A percentile compares a stretch with the other conserved stretches of the same genome.
phyloP scores from a whole-genome alignment of 2,888 invertebrate species.

The Eristalis arbustorum region DNA sequence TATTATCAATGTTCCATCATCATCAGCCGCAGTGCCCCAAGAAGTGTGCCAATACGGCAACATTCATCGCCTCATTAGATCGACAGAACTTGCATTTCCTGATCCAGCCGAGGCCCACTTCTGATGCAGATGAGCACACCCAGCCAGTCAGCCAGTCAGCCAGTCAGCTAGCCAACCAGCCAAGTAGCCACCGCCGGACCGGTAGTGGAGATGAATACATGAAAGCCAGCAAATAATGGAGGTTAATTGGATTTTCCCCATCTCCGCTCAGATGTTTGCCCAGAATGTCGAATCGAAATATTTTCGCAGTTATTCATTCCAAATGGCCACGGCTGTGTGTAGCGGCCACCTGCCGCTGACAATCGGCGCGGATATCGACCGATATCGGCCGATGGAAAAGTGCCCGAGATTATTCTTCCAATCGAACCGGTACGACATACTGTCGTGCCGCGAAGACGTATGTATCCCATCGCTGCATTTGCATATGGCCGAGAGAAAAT shows the following conservation, averaged over 20 bases:
- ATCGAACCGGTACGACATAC: too few species aligned
- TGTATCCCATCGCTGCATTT: too few species aligned
- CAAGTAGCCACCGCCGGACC: neutral
- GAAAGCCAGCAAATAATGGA: slow-evolving; percentile 24
- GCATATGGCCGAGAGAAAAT: too few species aligned
- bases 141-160: neutral
- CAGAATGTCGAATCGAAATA: neutral
- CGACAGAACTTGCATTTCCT: slow-evolving; percentile 55
- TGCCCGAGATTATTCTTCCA: too few species aligned
- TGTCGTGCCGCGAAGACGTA: too few species aligned
- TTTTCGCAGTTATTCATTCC: slow-evolving; percentile 26
- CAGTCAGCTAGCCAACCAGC: neutral
- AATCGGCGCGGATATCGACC: too few species aligned
- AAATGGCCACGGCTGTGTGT: too few species aligned
- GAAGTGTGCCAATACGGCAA: slow-evolving; percentile 55
- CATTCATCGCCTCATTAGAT: slow-evolving; percentile 48
- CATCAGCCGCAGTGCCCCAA: slow-evolving; percentile 3
- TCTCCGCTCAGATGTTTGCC: neutral
- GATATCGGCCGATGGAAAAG: too few species aligned
- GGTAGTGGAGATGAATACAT: slow-evolving; percentile 17
- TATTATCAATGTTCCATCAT: slow-evolving; percentile 21
- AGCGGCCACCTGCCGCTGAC: too few species aligned
- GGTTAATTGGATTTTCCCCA: slow-evolving; percentile 41
- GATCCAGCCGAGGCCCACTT: slow-evolving; percentile 41
- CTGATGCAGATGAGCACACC: slow-evolving; percentile 8